Base-by-base conservation (phyloP, 2,113 vertebrate species). In the Hirundichthys speculiger region DNA sequence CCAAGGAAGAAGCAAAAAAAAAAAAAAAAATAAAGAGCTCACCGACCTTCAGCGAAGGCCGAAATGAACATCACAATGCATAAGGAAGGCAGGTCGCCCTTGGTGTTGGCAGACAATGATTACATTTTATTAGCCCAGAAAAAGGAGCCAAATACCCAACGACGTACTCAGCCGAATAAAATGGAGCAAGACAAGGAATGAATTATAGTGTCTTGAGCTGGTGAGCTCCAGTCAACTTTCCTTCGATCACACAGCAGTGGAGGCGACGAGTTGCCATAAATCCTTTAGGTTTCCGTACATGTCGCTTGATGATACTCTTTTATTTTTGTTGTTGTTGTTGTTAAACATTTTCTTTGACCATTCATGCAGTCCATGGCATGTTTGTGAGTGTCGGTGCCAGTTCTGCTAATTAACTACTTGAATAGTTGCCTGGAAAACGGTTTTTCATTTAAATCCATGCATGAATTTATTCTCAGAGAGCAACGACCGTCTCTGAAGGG, bases 71-170 rank as follows among this genome's bases (percentile, higher is more conserved):
- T 73, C 39, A 9, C 73, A 47, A 59, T 74, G 55, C 69, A 61
- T 42, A 58, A 68, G 74, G 61, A 79, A 67, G 30, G 20, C 54
- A 57, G 59, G 39, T 25, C 75, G 83, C 76, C 86, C 82, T 85
- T 86, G 87, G 70, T 83, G 69, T 51, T 79, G 69, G 65, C 68
- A 81, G 67, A 75, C 64, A 83, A 56, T 45, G 75, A 86, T 91
- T 81, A 77, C 19, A 46, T 84, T 91, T 86, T 85, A 86, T 87
- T 77, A 59, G 55, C 45, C 34, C 4, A 21, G 41, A 74, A 77
- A 78, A 75, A 48, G 20, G 46, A 76, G 58, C 59, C 69, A 76
- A 59, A 63, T 63, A 55, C 82, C 80, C 80, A 73, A 69, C 67
- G 30, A 72, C 73, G 82, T 79, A 66, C 78, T 79, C 61, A 48